These are phyloP conservation scores for Cheilosia pagana DNA, from an alignment of 2,888 invertebrate species.

Conservation along the genomic window DNA sequence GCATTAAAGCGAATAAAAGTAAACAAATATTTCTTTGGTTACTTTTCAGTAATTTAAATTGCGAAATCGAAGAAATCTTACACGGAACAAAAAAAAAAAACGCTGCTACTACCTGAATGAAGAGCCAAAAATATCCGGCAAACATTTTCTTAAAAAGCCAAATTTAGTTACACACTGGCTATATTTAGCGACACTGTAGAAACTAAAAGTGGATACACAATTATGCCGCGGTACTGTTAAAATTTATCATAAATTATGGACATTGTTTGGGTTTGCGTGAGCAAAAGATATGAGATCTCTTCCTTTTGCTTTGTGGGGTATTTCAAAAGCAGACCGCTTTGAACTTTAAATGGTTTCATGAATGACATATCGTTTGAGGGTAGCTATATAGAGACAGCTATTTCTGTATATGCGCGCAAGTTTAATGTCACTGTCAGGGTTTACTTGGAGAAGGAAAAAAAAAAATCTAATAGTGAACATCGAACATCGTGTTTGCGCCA, in stretches of 20 bases:
- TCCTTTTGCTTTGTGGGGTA: background rate
- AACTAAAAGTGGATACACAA: constrained; percentile 8
- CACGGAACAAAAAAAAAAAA: background rate
- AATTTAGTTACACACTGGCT: background rate
- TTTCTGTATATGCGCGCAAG: background rate
- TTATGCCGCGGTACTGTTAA: background rate
- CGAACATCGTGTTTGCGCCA: background rate
- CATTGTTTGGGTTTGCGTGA: constrained; percentile 35
- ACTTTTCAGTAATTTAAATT: background rate
- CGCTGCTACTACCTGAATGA: too few species aligned
- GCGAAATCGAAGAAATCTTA: background rate
- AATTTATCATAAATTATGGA: constrained; percentile 16
- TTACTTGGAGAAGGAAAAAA: background rate
- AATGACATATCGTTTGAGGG: background rate
- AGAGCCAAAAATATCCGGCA: constrained; percentile 2
- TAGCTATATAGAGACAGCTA: background rate
- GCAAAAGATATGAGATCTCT: background rate
- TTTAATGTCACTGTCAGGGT: constrained; percentile 9
- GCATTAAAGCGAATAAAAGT: background rate
- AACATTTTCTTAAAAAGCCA: background rate
- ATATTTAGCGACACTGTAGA: constrained; percentile 9
- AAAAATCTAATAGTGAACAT: background rate
- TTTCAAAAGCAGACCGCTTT: background rate
- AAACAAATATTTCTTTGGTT: background rate
- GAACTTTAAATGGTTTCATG: constrained; percentile 12